Percentiles rank a stretch among this genome's conserved stretches.
Conservation (phyloP, 2,113 vertebrate species). For the Mastomys natalensis region DNA sequence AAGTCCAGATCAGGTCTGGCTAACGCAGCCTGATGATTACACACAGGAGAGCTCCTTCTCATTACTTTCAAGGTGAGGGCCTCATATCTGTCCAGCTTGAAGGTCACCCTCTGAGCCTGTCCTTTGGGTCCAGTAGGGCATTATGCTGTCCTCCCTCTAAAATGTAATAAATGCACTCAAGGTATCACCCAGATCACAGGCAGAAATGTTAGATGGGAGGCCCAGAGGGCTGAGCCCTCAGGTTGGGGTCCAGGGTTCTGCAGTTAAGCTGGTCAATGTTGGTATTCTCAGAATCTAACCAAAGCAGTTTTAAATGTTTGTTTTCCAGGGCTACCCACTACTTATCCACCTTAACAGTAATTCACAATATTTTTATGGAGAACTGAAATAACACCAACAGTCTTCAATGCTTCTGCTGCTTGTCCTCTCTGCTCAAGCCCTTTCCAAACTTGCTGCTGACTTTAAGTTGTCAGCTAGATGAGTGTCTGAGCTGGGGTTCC, state of each 20-base stretch:
- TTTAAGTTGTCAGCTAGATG: background rate
- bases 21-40: too few species aligned
- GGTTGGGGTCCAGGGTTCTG: background rate
- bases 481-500: background rate
- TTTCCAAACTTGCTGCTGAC: background rate
- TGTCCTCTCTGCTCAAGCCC: background rate
- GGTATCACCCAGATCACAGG: rapidly evolving
- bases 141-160: background rate
- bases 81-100: background rate
- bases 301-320: background rate
- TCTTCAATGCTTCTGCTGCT: rapidly evolving
- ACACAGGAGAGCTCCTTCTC: rapidly evolving
- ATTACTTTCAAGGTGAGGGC: background rate
- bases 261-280: rapidly evolving
- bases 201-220: background rate
- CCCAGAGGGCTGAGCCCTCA: background rate
- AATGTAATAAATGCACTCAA: background rate
- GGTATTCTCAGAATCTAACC: background rate
- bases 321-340: background rate
- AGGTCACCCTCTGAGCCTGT: background rate
- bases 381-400: background rate
- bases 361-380: background rate
- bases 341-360: background rate
- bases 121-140: background rate
- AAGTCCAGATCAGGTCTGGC: background rate